phyloP scores from a whole-genome alignment of 2,113 vertebrate genomes.

The Bothrops jararaca region DNA sequence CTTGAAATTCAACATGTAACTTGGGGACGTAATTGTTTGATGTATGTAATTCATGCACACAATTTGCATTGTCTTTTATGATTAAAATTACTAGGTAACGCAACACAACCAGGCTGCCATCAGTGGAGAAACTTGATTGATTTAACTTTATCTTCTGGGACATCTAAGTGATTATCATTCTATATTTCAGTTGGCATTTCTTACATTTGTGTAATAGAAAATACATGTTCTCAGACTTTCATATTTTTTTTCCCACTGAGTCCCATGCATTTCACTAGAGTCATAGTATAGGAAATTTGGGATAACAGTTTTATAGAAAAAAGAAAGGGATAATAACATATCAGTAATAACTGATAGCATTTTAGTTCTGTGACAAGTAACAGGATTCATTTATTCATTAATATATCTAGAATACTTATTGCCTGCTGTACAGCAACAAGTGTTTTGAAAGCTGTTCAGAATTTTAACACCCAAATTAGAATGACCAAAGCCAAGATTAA shows the following conservation, averaged over 20 bases:
- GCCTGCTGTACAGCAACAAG: not conserved
- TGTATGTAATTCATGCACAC: not conserved
- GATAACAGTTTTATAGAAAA: not conserved
- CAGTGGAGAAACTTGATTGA: not conserved
- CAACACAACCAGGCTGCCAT: not conserved
- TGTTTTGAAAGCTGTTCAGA: not conserved
- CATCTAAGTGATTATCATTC: not conserved
- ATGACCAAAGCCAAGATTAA: not conserved
- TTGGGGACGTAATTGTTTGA: not conserved
- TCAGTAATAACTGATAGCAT: not conserved
- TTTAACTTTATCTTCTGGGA: too few relatives aligned
- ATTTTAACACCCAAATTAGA: not conserved
- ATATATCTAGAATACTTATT: not conserved
- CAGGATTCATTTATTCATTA: not conserved
- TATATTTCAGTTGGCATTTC: not conserved
- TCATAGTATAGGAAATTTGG: fast-evolving
- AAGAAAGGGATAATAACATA: not conserved
- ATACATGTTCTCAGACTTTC: not conserved
- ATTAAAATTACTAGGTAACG: not conserved
- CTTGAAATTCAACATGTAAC: not conserved
- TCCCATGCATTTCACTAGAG: not conserved
- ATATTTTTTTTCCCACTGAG: not conserved
- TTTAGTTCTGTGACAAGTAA: not conserved
- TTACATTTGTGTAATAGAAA: not conserved
- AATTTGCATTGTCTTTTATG: not conserved